Evolutionary conservation across 2,797 vertebrate genomes (phyloP).

Genomic region (Miichthys miiuy): DNA sequence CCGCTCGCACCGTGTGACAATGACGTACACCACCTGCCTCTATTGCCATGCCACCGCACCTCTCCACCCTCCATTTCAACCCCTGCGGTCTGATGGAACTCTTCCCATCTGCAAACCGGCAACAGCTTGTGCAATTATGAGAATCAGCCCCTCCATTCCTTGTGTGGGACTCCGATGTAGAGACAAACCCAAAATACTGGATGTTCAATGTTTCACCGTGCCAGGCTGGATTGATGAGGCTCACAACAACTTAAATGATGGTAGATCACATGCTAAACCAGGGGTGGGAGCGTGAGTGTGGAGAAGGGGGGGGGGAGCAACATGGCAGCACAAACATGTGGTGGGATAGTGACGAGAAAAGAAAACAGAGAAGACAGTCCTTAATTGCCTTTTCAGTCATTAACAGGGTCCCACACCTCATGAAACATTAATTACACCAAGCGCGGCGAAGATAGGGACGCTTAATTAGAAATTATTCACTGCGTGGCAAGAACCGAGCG

Average conservation of each 20-base stretch:
- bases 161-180: conserved; percentile 1
- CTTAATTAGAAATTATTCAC: conserved; percentile 85
- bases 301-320: background rate
- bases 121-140: conserved; percentile 53
- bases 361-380: conserved; percentile 78
- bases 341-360: conserved; percentile 71
- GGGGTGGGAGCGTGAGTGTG: background rate
- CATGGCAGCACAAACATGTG: conserved; percentile 64
- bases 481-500: conserved; percentile 66
- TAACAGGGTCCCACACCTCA: conserved; percentile 82
- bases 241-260: conserved; percentile 2
- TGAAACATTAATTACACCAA: conserved; percentile 87
- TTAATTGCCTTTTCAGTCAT: conserved; percentile 86
- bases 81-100: conserved; percentile 56
- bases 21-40: conserved; percentile 46
- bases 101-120: conserved; percentile 48
- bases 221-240: conserved; percentile 29
- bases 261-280: background rate
- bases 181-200: conserved; percentile 5
- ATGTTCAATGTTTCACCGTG: background rate
- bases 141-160: conserved; percentile 23
- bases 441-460: conserved; percentile 75
- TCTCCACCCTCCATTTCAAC: background rate
- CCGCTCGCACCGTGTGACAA: conserved; percentile 35
- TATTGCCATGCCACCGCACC: background rate